Conservation (phyloP, 2,888 invertebrate genomes). For the Mesoligia furuncula region DNA sequence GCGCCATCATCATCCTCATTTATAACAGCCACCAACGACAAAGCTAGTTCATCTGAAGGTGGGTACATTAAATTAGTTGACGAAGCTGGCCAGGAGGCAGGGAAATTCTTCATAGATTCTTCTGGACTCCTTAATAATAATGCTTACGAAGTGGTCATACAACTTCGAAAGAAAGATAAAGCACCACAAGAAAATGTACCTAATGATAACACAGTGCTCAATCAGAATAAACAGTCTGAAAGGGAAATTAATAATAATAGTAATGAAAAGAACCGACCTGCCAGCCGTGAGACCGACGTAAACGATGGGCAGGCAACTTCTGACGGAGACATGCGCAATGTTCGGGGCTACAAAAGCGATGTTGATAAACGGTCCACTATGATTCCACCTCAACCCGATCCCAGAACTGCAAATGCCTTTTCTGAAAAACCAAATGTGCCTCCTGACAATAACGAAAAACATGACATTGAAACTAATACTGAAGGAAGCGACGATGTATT, state of each 20-base stretch:
- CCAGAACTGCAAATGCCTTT: background rate
- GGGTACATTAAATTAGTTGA: constrained; percentile 80
- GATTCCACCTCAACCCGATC: constrained; percentile 18
- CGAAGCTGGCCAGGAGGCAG: constrained; percentile 77
- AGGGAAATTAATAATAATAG: constrained; percentile 16
- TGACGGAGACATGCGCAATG: constrained; percentile 19
- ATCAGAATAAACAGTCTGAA: constrained; percentile 8
- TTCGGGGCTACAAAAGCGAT: constrained; percentile 10
- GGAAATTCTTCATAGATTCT: constrained; percentile 85
- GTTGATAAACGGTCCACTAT: constrained; percentile 15
- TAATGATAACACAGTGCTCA: constrained; percentile 40
- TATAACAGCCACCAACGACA: constrained; percentile 74
- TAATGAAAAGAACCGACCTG: constrained; percentile 18
- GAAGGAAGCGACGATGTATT: constrained; percentile 37
- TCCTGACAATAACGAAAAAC: constrained; percentile 15
- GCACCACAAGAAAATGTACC: constrained; percentile 56
- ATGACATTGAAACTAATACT: constrained; percentile 29
- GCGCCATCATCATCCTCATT: constrained; percentile 78
- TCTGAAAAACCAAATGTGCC: constrained; percentile 16
- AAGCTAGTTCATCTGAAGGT: constrained; percentile 68
- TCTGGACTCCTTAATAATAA: constrained; percentile 82
- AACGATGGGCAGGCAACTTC: constrained; percentile 17
- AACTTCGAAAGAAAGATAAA: constrained; percentile 82
- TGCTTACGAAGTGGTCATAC: constrained; percentile 86
- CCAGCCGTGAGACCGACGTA: constrained; percentile 2